A percentile compares a stretch with the other conserved stretches of the same genome.
These are phyloP conservation scores for Homarus gammarus DNA, from an alignment of 2,888 invertebrate genomes.

Conservation along the genomic window DNA sequence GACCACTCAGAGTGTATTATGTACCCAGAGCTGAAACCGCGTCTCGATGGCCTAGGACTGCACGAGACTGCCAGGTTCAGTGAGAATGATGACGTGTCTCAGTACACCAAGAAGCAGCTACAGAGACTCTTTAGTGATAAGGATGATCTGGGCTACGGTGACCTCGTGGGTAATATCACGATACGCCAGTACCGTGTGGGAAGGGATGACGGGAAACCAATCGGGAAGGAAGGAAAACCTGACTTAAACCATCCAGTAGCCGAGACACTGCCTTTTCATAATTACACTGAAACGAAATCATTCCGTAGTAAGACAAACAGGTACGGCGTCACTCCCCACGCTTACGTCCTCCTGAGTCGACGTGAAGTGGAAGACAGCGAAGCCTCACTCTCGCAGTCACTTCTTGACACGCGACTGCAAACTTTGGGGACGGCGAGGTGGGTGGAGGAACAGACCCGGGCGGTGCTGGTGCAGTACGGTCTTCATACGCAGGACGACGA, in stretches of 20 bases:
- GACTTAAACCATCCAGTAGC: constrained; percentile 6
- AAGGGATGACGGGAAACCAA: no score
- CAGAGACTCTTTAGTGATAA: neutral
- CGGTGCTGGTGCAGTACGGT: neutral
- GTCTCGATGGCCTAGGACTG: neutral
- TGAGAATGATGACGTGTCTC: neutral
- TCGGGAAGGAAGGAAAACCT: neutral
- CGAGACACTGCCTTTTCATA: neutral
- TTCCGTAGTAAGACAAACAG: neutral
- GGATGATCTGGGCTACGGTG: neutral
- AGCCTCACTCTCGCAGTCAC: neutral
- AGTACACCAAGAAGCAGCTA: neutral
- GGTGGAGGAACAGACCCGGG: constrained; percentile 22
- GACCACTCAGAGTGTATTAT: neutral
- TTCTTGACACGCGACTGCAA: neutral
- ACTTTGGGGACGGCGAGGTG: neutral
- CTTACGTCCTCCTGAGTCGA: neutral
- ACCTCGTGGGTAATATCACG: constrained; percentile 32
- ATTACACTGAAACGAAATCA: neutral
- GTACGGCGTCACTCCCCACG: constrained; percentile 25
- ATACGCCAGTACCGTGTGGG: constrained; percentile 6
- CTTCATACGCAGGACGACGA: constrained; percentile 30
- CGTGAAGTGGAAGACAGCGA: neutral
- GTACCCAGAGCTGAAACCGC: neutral
- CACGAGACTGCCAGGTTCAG: neutral